A percentile compares a stretch with the other conserved stretches of the same genome.
Conservation (phyloP, 2,888 invertebrate species). For the Monopis laevigella region DNA sequence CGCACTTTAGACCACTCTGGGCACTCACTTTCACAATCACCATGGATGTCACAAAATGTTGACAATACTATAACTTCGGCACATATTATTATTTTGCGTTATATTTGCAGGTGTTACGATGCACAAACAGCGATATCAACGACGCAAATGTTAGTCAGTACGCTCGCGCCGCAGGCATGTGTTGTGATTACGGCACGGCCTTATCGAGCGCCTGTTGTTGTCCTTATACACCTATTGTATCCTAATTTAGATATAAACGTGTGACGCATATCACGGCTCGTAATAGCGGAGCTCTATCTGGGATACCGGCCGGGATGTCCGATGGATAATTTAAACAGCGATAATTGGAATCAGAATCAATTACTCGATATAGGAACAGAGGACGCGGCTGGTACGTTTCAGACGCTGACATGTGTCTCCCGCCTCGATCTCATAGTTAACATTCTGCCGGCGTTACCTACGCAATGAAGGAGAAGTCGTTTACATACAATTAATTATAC, state of each 20-base stretch:
- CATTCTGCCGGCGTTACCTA: not conserved
- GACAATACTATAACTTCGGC: not conserved
- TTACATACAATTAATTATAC: conserved; percentile 10
- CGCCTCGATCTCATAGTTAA: no score
- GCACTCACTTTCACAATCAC: conserved; percentile 29
- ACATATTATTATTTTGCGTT: no score
- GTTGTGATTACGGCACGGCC: conserved; percentile 21
- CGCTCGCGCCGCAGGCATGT: conserved; percentile 31
- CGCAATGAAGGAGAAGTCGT: conserved; percentile 1
- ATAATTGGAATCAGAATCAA: no score
- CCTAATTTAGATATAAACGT: conserved; percentile 5
- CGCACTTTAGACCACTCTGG: conserved; percentile 22
- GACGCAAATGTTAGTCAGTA: conserved; percentile 34
- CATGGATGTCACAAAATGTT: conserved; percentile 30
- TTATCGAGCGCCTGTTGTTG: not conserved
- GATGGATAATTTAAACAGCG: no score
- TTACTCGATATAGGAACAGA: no score
- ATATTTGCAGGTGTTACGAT: no score
- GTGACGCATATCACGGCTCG: not conserved
- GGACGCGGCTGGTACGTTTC: no score
- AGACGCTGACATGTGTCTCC: no score
- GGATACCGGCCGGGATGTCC: no score
- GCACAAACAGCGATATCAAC: conserved; percentile 51
- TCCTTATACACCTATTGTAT: conserved; percentile 6
- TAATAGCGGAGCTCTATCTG: no score